Evolutionary conservation across 64 coral and sea anemone species (phyloP), one percentile per base, ranked within the genome.

Genomic region (Montipora foliosa): DNA sequence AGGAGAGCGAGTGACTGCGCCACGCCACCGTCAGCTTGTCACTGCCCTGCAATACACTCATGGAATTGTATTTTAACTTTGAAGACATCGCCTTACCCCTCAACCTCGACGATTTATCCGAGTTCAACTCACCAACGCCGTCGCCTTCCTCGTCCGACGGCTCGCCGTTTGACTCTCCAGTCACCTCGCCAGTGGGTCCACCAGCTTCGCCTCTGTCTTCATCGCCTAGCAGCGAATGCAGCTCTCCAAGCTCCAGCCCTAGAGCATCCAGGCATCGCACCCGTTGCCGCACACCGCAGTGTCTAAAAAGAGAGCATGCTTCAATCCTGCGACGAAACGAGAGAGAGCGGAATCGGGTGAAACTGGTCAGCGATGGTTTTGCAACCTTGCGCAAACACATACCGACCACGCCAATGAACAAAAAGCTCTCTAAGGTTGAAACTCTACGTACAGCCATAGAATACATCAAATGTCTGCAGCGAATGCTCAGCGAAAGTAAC

Each of bases 371-470:
- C 47, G 98, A 99, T 74, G 98, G 98, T 10, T 99, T 99, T 71
- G 90, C 92, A 12, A 89, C 73, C 44, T 74, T 99, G 37, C 84
- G 98, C 12, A 96, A 92, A 48, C 95, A 94, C 66, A 76, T 99
- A 67, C 95, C 92, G 17, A 96, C 92, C 19, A 85, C 49, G 25
- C 95, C 98, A 85, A 29, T 87, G 20, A 96, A 99, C 90, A 94
- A 94, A 83, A 99, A 99, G 89, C 88, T 99, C 10, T 96, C 98
- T n/a, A 99, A 99, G 81, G 92, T 99, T 20, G 95, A 99, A 44
- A 99, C 95, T 14, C 58, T 99, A 50, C 89, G 98, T 49, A 96
- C 77, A 74, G 95, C 98, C 17, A 99, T 99, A 47, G 92, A 92
- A 17, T 99, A 99, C 62, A 99, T 99, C 44, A 96, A 95, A 46